Base-by-base conservation (phyloP, 2,888 invertebrate genomes). In the Drosophila gaucha region DNA sequence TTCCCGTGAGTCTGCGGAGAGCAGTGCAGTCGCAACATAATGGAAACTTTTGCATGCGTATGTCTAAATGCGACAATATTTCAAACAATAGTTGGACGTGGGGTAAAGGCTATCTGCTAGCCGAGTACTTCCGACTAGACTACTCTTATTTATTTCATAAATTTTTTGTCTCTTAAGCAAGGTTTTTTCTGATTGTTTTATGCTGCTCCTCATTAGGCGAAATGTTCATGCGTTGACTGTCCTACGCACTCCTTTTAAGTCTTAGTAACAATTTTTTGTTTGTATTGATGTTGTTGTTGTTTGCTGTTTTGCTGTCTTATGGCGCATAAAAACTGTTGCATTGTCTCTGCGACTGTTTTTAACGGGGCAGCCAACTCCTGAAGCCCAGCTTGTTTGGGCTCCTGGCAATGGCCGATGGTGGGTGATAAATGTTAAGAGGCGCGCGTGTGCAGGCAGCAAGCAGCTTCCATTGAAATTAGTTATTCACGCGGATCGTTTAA, bases 401-500 rank as follows among this genome's bases (percentile, higher is more conserved):
- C 39, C 56, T 67, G 64, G 65, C 58, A 38, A 71, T 65, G 73
- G 56, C 59, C 78, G 83, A 82, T 90, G 90, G 88, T 88, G 89
- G 89, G 89, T 89, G 89, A 89, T 90, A 89, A 90, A 89, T 88
- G 83, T 80, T 76, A 52, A 60, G 74, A 69, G 68, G 67, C 74
- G 64, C 65, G 70, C 79, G 71, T 74, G 78, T 75, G 69, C 80
- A 72, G 78, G 67, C 76, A 62, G 67, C 31, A 49, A 64, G 72
- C 75, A 84, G 83, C 80, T 88, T 86, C 91, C 84, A 89, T 90
- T 89, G 86, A 89, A 90, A 90, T 90, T 90, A 90, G 91, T 91
- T 90, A 90, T 90, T 90, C 90, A 90, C 90, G 90, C 91, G 90
- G 91, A 89, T 86, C 89, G 82, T 84, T 89, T 87, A 86, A 86